Evolutionary conservation across 2,888 invertebrate species (phyloP).

Genomic region (Drosophila mercatorum): DNA sequence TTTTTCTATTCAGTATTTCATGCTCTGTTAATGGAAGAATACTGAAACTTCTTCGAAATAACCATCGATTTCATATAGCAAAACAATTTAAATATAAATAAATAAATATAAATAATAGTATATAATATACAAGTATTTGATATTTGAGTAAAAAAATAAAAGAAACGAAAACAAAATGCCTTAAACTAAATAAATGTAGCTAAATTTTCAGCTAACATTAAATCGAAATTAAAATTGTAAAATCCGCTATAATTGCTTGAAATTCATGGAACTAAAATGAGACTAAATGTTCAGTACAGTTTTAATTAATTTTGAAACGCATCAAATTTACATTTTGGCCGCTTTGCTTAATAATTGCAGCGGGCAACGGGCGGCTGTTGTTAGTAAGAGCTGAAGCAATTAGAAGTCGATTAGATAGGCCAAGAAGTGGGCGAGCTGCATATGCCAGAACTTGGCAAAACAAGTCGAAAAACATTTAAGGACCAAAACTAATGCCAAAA

Average conservation of each 20-base stretch:
- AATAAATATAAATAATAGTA: no score
- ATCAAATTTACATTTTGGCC: slow-evolving; percentile 43
- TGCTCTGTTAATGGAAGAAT: no score
- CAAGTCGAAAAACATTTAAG: slow-evolving; percentile 63
- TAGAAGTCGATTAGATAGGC: slow-evolving; percentile 74
- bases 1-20: no score
- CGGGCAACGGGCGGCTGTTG: slow-evolving; percentile 53
- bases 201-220: neutral
- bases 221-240: neutral
- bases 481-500: slow-evolving; percentile 58
- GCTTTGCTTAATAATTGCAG: slow-evolving; percentile 52
- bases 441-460: slow-evolving; percentile 53
- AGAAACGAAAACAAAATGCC: no score
- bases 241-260: neutral
- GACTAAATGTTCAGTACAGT: neutral
- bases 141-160: no score
- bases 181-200: no score
- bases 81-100: no score
- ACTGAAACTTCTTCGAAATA: no score
- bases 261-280: no score
- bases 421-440: slow-evolving; percentile 23
- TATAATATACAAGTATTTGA: no score
- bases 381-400: slow-evolving; percentile 70
- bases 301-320: slow-evolving; percentile 5
- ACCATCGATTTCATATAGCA: no score